Evolutionary conservation across 2,888 invertebrate species (phyloP).

Genomic region (Drosophila basisetae): DNA sequence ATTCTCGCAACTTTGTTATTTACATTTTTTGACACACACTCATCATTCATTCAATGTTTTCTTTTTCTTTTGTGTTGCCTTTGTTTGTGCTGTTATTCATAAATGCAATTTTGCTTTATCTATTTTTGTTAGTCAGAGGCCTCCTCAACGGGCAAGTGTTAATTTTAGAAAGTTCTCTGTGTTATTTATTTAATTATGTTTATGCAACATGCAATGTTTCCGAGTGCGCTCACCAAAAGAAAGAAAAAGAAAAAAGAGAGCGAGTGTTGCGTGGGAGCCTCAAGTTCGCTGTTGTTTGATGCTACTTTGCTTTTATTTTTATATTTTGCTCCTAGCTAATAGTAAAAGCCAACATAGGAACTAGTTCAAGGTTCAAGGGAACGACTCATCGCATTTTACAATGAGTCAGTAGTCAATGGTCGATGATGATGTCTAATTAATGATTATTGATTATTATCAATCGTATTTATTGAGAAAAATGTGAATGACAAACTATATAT

Average conservation of each 20-base stretch:
- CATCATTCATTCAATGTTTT: constrained; percentile 58
- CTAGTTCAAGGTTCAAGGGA: constrained; percentile 21
- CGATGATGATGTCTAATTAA: constrained; percentile 42
- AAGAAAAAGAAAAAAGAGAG: constrained; percentile 55
- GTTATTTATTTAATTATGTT: constrained; percentile 49
- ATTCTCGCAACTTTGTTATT: constrained; percentile 14
- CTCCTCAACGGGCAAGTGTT: constrained; percentile 52
- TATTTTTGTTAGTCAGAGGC: constrained; percentile 54
- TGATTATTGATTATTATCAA: constrained; percentile 62
- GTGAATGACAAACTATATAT: constrained; percentile 30
- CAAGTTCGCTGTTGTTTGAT: constrained; percentile 37
- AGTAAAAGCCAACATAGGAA: constrained; percentile 12
- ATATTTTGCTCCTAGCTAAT: constrained; percentile 7
- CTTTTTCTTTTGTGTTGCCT: constrained; percentile 13
- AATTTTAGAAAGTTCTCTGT: constrained; percentile 73
- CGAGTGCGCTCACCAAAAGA: constrained; percentile 27
- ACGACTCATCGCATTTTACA: constrained; percentile 18
- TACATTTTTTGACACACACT: constrained; percentile 19
- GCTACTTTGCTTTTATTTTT: constrained; percentile 8
- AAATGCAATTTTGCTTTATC: constrained; percentile 65
- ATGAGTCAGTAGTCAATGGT: constrained; percentile 55
- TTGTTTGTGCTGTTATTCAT: constrained; percentile 66
- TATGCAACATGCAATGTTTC: constrained; percentile 72
- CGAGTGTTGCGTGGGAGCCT: constrained; percentile 56
- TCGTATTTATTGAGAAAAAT: not conserved